These are phyloP conservation scores for Ailurus styani DNA, from an alignment of 2,113 vertebrate species.

Conservation along the genomic window DNA sequence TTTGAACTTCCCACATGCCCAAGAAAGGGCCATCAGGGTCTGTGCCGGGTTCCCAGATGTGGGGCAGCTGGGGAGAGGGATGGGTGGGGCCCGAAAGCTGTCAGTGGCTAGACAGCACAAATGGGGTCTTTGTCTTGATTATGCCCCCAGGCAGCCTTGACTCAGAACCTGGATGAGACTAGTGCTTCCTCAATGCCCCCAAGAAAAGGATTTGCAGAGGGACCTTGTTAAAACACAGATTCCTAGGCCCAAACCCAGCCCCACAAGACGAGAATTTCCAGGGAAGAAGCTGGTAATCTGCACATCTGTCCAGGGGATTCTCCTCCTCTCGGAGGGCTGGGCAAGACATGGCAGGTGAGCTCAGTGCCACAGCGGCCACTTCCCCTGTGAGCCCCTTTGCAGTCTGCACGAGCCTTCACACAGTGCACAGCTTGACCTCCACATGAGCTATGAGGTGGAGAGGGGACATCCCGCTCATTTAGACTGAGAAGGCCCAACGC, in stretches of 20 bases:
- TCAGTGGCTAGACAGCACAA: neutral
- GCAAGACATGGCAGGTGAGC: too few relatives aligned
- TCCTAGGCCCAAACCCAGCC: neutral
- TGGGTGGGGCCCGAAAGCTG: accelerated
- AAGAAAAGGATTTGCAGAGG: neutral
- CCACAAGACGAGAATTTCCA: neutral
- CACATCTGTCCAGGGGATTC: accelerated
- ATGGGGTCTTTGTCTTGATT: neutral
- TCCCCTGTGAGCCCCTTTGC: neutral
- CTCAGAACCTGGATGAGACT: too few relatives aligned
- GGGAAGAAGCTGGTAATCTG: neutral
- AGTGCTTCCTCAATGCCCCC: accelerated
- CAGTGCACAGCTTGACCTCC: neutral
- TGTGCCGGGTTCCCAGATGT: neutral
- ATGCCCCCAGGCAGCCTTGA: too few relatives aligned
- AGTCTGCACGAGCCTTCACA: neutral
- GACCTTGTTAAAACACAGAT: too few relatives aligned
- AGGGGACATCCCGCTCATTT: neutral
- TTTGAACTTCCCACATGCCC: neutral
- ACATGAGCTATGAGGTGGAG: accelerated
- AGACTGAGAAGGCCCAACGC: neutral
- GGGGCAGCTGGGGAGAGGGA: too few relatives aligned
- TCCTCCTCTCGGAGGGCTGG: accelerated
- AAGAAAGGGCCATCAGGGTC: accelerated
- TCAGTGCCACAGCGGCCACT: accelerated